phyloP scores from a whole-genome alignment of 2,797 vertebrate species.

The Phalloptychus januarius region DNA sequence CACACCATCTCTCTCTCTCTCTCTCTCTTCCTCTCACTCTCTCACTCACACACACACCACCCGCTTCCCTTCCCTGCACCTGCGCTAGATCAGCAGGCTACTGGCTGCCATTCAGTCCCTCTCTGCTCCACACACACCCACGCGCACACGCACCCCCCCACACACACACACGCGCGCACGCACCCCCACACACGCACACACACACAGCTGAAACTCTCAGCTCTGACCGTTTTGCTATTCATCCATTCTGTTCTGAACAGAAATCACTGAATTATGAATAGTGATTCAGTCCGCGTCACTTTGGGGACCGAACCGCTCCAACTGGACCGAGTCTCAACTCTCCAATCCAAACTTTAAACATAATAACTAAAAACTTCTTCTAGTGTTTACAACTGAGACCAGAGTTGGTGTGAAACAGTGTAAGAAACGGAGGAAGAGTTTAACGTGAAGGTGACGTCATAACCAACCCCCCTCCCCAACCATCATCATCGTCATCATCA shows the following conservation, averaged over 20 bases:
- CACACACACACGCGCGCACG: slow-evolving; percentile 31
- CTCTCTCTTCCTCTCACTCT: slow-evolving; percentile 51
- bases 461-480: not conserved
- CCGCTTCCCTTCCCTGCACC: slow-evolving; percentile 89
- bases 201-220: slow-evolving; percentile 34
- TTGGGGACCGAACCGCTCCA: too few relatives aligned
- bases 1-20: slow-evolving; percentile 34
- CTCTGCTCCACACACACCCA: slow-evolving; percentile 31
- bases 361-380: too few relatives aligned
- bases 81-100: slow-evolving; percentile 93
- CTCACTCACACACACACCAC: slow-evolving; percentile 65
- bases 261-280: not conserved
- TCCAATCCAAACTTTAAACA: too few relatives aligned
- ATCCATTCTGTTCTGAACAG: slow-evolving; percentile 29
- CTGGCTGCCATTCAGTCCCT: slow-evolving; percentile 92
- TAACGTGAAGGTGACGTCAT: slow-evolving; percentile 49
- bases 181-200: slow-evolving; percentile 39
- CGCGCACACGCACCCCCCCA: slow-evolving; percentile 27
- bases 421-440: not conserved
- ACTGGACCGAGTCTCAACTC: too few relatives aligned
- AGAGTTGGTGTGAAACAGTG: not conserved
- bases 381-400: not conserved
- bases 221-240: slow-evolving; percentile 64
- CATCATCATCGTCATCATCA: slow-evolving; percentile 38
- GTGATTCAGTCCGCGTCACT: too few relatives aligned